These are phyloP conservation scores for Lasioglossum figueresi DNA, from an alignment of 2,888 invertebrate species.

Conservation along the genomic window DNA sequence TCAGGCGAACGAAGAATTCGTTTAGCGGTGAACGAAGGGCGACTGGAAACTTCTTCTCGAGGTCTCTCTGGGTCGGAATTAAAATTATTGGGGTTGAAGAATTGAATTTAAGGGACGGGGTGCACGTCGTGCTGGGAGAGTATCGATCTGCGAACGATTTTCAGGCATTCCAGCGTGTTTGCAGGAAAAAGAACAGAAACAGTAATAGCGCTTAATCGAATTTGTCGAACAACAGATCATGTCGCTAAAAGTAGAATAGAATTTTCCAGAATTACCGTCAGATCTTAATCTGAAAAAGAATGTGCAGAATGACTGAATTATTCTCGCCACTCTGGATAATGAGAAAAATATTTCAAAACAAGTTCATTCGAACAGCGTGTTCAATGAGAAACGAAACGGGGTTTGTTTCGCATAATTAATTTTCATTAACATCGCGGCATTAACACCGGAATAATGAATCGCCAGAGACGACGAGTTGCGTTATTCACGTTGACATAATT, in stretches of 20 bases:
- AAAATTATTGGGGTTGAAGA: conserved; percentile 16
- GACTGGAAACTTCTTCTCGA: neutral
- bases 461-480: neutral
- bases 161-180: neutral
- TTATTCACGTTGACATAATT: neutral
- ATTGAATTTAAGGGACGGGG: conserved; percentile 5
- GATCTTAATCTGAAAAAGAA: too few relatives aligned
- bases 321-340: neutral
- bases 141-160: neutral
- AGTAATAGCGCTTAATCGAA: neutral
- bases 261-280: too few relatives aligned
- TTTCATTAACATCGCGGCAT: neutral
- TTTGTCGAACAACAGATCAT: neutral
- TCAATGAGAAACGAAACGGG: neutral
- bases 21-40: conserved; percentile 5
- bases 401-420: neutral
- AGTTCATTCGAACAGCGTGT: neutral
- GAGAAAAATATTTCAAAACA: neutral
- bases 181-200: neutral
- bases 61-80: neutral
- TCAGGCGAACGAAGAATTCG: conserved; percentile 16
- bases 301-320: neutral
- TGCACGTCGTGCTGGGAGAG: neutral
- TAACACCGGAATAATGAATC: neutral
- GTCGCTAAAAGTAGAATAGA: too few relatives aligned